Evolutionary conservation across 2,888 invertebrate species (phyloP).

Genomic region (Cephus sareptanus): DNA sequence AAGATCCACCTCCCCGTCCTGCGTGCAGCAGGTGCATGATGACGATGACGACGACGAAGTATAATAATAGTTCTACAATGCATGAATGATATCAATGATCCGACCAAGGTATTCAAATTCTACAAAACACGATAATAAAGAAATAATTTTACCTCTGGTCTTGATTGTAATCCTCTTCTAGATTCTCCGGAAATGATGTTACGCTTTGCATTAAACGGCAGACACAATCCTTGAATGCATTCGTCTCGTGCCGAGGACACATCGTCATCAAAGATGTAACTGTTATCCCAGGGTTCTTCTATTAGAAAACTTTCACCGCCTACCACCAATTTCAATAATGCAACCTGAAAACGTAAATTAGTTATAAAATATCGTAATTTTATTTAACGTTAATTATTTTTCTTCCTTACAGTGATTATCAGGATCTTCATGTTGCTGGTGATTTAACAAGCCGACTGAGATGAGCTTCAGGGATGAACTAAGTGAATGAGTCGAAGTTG

Average conservation of each 20-base stretch:
- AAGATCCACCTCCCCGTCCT: constrained; percentile 41
- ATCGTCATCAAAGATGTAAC: background rate
- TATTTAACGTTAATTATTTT: background rate
- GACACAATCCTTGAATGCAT: background rate
- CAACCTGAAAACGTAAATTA: background rate
- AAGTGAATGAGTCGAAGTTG: background rate
- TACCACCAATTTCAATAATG: background rate
- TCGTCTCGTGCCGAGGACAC: background rate
- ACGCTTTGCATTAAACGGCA: background rate
- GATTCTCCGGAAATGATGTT: background rate
- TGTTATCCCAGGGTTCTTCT: background rate
- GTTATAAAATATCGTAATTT: background rate
- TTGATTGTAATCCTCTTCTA: background rate
- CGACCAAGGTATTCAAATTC: background rate
- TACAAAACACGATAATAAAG: background rate
- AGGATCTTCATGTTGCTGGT: constrained; percentile 32
- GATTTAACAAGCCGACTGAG: background rate
- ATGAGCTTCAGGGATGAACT: constrained; percentile 17
- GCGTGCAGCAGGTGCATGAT: constrained; percentile 44
- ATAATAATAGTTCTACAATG: background rate
- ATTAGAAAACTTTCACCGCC: background rate
- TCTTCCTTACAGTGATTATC: constrained; percentile 36
- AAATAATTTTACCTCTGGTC: background rate
- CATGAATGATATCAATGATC: background rate
- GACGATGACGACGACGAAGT: constrained; percentile 4